Evolutionary conservation across 2,113 vertebrate genomes (phyloP).

Genomic region (Proteles cristata): DNA sequence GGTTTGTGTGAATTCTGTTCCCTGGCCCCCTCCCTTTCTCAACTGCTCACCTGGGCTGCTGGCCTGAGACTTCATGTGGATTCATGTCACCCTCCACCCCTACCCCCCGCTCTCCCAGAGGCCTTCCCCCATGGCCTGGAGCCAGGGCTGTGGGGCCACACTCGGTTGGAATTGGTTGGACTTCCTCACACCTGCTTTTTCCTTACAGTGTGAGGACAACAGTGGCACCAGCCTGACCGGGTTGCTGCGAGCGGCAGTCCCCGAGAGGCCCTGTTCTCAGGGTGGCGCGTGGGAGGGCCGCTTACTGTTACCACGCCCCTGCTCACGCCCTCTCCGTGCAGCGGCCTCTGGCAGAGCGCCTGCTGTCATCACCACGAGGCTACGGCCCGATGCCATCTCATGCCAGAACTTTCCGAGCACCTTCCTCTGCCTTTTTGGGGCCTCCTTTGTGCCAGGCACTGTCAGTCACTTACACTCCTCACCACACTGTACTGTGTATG

Average conservation of each 20-base stretch:
- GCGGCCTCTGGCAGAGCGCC: neutral
- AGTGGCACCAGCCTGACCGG: neutral
- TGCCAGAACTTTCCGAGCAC: neutral
- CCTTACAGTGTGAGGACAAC: neutral
- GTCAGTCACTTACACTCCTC: neutral
- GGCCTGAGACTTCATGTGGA: neutral
- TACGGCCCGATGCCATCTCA: neutral
- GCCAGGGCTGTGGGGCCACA: neutral
- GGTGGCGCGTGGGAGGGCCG: fast-evolving
- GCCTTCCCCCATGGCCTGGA: neutral
- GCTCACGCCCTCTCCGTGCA: neutral
- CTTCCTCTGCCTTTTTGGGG: too few relatives aligned
- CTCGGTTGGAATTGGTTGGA: neutral
- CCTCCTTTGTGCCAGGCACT: neutral
- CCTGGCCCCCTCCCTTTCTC: neutral
- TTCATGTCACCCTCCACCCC: neutral
- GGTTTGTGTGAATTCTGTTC: neutral
- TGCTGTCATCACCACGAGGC: neutral
- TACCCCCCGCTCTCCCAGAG: neutral
- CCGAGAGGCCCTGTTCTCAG: neutral
- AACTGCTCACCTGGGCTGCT: neutral
- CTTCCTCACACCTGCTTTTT: neutral
- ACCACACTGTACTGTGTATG: too few relatives aligned
- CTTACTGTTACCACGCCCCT: neutral
- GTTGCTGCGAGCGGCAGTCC: neutral